Evolutionary conservation across 2,888 invertebrate genomes (phyloP), one percentile per base, ranked within the genome.

Genomic region (Horisme vitalbata): DNA sequence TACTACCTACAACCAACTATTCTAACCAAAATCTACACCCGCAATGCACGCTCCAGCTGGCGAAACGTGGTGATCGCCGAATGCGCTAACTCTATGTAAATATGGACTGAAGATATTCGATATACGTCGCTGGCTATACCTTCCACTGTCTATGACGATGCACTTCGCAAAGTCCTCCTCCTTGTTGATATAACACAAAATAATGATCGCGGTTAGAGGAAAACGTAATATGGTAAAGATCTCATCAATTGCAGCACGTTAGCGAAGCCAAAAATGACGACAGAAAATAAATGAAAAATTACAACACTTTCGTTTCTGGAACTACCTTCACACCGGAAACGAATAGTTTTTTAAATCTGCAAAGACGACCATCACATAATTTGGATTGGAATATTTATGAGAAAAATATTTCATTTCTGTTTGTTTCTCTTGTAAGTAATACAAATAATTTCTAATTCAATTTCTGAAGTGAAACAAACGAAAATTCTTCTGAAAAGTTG

Each of bases 231-330:
- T 79, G 77, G 79, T 79, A 66, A 66, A 63, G 71, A 77, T 78
- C 79, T 74, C 75, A 79, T 72, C 61, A 77, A 82, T 78, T 68
- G 65, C 71, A 71, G 76, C 77, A 80, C 83, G 80, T 73, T 80
- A 77, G 68, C 74, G 75, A 76, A 67, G 74, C 68, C 74, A 81
- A 84, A 81, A 79, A 80, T 75, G 81, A 87, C 83, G 83, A 84
- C 80, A 82, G 83, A 89, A 89, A 88, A 88, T 88, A 88, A 87
- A 87, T 84, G 85, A 87, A 86, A 35, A 84, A 78, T 60, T 77
- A 57, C 52, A 44, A 69, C 81, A 87, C 88, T 88, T 87, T 88
- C 82, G 87, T 86, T 87, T 86, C 81, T 80, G 69, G 75, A 80
- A 80, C 87, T 83, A 77, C 62, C 65, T 85, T 88, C 89, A 87